A percentile compares a stretch with the other conserved stretches of the same genome.
Conservation (phyloP, 1,140 invertebrate genomes). For the Drosophila prosaltans region DNA sequence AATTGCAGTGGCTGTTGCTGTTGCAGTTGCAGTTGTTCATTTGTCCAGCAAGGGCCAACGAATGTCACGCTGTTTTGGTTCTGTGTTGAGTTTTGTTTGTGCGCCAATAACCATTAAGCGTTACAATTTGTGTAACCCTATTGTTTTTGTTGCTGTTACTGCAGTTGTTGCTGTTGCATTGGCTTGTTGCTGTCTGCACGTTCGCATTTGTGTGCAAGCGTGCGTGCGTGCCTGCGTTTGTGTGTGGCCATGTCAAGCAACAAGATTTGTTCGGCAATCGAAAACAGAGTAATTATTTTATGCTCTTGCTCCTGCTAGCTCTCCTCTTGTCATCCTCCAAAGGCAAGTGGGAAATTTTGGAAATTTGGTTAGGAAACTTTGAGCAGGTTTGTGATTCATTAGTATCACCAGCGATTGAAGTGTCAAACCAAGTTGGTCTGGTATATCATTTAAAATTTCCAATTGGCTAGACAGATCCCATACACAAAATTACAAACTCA, state of each 20-base stretch:
- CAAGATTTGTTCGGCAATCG: slow-evolving; percentile 56
- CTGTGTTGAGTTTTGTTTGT: slow-evolving; percentile 38
- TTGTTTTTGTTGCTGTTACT: slow-evolving; percentile 38
- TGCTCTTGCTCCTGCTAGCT: slow-evolving; percentile 8
- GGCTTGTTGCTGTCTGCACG: slow-evolving; percentile 23
- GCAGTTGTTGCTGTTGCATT: slow-evolving; percentile 22
- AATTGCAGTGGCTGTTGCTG: neutral
- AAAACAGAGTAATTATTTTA: slow-evolving; percentile 74
- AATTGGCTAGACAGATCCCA: slow-evolving; percentile 60
- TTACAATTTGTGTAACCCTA: slow-evolving; percentile 71
- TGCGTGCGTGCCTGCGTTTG: neutral
- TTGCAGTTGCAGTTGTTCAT: slow-evolving; percentile 66
- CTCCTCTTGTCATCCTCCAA: neutral
- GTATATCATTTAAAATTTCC: slow-evolving; percentile 75
- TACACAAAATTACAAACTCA: slow-evolving; percentile 21
- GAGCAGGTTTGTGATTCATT: slow-evolving; percentile 25
- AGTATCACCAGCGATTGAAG: slow-evolving; percentile 17
- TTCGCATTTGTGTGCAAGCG: slow-evolving; percentile 28
- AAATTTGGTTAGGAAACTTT: slow-evolving; percentile 45
- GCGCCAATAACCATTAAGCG: slow-evolving; percentile 76
- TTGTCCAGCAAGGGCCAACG: slow-evolving; percentile 58
- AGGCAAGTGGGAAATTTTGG: slow-evolving; percentile 17
- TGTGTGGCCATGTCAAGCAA: slow-evolving; percentile 28
- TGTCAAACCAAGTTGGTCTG: slow-evolving; percentile 25
- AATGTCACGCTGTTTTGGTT: slow-evolving; percentile 71